A percentile compares a stretch with the other conserved stretches of the same genome.
These are phyloP conservation scores for Bubalus kerabau DNA, from an alignment of 2,113 vertebrate genomes.

Conservation along the genomic window DNA sequence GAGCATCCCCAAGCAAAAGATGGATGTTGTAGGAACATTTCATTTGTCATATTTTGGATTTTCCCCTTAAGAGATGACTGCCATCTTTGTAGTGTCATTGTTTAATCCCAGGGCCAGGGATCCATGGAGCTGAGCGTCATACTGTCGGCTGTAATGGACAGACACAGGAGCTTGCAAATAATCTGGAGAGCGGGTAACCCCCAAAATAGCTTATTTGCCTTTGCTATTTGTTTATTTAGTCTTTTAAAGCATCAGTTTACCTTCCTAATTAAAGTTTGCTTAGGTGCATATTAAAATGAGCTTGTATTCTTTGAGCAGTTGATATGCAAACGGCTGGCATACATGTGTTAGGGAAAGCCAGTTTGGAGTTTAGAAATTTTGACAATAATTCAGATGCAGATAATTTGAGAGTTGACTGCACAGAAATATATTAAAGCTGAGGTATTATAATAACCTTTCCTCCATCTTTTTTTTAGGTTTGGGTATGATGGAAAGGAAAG, in stretches of 20 bases:
- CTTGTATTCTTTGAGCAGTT: slow-evolving; percentile 2
- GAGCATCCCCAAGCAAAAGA: not conserved
- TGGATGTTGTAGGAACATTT: not conserved
- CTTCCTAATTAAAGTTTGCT: slow-evolving; percentile 35
- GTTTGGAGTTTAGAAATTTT: slow-evolving; percentile 3
- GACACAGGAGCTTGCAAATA: not conserved
- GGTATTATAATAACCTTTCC: not conserved
- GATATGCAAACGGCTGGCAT: not conserved
- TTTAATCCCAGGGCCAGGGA: not conserved
- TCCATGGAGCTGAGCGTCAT: not conserved
- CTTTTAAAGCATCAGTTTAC: not conserved
- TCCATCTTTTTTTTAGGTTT: not conserved
- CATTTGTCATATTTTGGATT: not conserved
- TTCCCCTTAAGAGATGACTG: not conserved
- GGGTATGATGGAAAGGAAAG: not conserved
- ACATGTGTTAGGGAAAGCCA: not conserved
- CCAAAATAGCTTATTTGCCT: not conserved
- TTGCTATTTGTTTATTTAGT: not conserved
- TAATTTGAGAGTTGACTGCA: not conserved
- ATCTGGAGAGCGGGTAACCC: not conserved
- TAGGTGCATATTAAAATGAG: slow-evolving; percentile 45
- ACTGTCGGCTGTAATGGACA: not conserved
- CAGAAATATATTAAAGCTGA: not conserved
- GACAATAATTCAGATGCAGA: not conserved
- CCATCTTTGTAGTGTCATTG: not conserved